These are phyloP conservation scores for Pantherophis guttatus DNA, from an alignment of 2,113 vertebrate genomes.

Conservation along the genomic window DNA sequence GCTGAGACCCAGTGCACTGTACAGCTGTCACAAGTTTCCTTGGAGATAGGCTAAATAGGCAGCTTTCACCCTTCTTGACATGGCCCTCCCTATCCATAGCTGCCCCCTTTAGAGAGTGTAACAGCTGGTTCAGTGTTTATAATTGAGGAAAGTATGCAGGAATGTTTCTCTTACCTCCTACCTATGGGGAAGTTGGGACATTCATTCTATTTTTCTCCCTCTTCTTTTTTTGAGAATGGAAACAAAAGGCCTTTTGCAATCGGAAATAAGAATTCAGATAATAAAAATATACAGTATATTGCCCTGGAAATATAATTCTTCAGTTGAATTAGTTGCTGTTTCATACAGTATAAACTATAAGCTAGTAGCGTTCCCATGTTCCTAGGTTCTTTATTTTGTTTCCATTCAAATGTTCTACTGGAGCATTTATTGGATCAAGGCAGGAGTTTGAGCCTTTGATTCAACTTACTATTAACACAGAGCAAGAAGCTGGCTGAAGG, in stretches of 20 bases:
- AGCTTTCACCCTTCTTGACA: accelerated
- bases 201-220: neutral
- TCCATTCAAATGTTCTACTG: neutral
- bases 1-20: accelerated
- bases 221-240: neutral
- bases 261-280: neutral
- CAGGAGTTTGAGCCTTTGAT: neutral
- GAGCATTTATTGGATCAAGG: neutral
- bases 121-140: neutral
- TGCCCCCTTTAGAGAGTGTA: neutral
- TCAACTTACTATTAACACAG: neutral
- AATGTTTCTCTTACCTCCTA: neutral
- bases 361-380: neutral
- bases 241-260: neutral
- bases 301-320: neutral
- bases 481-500: neutral
- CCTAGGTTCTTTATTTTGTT: neutral
- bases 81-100: neutral
- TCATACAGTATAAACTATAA: neutral
- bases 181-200: neutral
- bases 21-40: neutral
- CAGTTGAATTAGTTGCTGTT: neutral
- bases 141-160: neutral
- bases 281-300: neutral
- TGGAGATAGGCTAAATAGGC: neutral